phyloP scores from a whole-genome alignment of 2,888 invertebrate genomes.

The Calameuta idolon region DNA sequence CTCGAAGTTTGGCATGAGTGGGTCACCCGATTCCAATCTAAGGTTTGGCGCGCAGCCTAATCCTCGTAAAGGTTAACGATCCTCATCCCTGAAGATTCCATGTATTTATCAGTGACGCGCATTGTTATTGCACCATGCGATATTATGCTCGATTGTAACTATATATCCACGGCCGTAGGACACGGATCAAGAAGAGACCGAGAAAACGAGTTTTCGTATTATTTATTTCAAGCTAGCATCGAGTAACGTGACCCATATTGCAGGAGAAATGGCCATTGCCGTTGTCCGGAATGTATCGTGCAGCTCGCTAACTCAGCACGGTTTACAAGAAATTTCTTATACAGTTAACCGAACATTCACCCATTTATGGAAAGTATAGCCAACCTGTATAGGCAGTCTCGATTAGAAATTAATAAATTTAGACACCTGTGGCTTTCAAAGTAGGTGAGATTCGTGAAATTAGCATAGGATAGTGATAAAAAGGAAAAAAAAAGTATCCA shows the following conservation, averaged over 20 bases:
- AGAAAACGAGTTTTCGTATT: constrained; percentile 29
- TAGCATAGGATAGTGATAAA: background rate
- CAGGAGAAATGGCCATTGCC: constrained; percentile 33
- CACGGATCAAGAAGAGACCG: background rate
- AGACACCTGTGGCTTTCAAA: background rate
- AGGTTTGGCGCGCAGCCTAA: constrained; percentile 62
- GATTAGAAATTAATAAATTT: background rate
- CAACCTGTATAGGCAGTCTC: background rate
- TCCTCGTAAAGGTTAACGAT: constrained; percentile 63
- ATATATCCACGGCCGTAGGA: background rate
- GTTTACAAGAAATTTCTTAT: constrained; percentile 44
- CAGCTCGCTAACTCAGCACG: background rate
- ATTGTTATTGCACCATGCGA: background rate
- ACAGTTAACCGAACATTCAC: constrained; percentile 38
- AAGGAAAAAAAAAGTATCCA: background rate
- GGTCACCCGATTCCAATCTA: constrained; percentile 62
- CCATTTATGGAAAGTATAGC: background rate
- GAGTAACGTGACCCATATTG: constrained; percentile 24
- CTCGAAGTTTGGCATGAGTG: constrained; percentile 43
- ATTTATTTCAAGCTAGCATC: constrained; percentile 40
- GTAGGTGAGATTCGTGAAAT: background rate
- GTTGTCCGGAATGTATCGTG: constrained; percentile 28
- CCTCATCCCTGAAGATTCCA: constrained; percentile 32
- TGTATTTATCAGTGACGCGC: background rate
- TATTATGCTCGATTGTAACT: background rate